These are phyloP conservation scores for Drosophila lutescens DNA, from an alignment of 2,888 invertebrate species.

Conservation along the genomic window DNA sequence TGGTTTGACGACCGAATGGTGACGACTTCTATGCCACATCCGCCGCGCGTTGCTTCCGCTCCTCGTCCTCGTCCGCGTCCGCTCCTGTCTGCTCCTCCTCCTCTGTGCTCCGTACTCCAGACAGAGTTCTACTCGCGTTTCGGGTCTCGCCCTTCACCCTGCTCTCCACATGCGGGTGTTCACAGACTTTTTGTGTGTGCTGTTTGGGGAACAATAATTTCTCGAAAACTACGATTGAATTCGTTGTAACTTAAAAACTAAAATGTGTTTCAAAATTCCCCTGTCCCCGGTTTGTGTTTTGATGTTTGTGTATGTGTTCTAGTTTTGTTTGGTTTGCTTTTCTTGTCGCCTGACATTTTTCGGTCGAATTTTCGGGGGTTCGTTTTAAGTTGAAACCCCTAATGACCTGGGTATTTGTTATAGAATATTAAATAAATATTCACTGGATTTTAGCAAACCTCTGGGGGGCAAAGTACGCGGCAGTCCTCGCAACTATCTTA, in stretches of 20 bases:
- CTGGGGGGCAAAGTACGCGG: conserved; percentile 2
- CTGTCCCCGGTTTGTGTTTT: conserved; percentile 32
- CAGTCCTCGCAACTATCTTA: conserved; percentile 17
- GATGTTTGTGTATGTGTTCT: conserved; percentile 23
- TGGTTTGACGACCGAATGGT: conserved; percentile 58
- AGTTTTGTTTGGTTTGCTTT: conserved; percentile 12
- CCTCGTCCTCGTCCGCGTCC: conserved; percentile 19
- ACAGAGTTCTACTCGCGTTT: conserved; percentile 38
- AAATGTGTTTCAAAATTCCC: conserved; percentile 52
- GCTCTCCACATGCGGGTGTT: conserved; percentile 47
- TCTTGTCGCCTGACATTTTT: conserved; percentile 23
- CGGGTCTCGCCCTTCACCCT: conserved; percentile 32
- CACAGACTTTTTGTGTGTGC: conserved; percentile 41
- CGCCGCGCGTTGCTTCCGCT: conserved; percentile 27
- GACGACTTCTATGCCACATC: conserved; percentile 49
- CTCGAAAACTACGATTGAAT: conserved; percentile 62
- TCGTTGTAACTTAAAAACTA: conserved; percentile 73
- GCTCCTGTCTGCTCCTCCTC: conserved; percentile 48
- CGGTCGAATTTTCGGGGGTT: neutral
- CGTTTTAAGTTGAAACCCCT: no score
- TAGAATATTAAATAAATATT: neutral
- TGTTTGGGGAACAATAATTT: conserved; percentile 68
- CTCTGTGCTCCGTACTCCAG: conserved; percentile 26
- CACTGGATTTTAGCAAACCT: neutral
- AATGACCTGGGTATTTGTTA: neutral